phyloP scores from a whole-genome alignment of 2,113 vertebrate species.

The Cebus imitator region DNA sequence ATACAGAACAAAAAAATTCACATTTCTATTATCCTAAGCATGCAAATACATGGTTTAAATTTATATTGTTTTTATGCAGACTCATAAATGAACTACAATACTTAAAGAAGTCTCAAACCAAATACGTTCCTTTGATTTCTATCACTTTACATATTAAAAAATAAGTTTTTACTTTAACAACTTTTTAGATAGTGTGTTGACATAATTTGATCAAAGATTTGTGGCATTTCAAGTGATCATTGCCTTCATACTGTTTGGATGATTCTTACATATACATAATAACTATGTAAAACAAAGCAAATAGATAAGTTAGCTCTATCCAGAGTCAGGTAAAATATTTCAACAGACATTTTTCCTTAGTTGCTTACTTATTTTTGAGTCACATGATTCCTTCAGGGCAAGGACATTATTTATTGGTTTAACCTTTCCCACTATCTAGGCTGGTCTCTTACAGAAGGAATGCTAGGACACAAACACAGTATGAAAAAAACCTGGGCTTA shows the following conservation, averaged over 20 bases:
- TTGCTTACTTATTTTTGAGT: not conserved
- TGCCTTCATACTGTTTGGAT: not conserved
- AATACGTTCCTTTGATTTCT: not conserved
- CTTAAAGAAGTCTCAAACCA: constrained; percentile 35
- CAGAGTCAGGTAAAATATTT: not conserved
- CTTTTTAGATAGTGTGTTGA: not conserved
- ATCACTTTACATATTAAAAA: not conserved
- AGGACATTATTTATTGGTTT: not conserved
- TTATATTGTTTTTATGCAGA: not conserved
- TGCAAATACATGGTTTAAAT: constrained; percentile 26
- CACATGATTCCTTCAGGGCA: not conserved
- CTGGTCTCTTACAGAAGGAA: not conserved
- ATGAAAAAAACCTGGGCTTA: not conserved
- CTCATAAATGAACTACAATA: not conserved
- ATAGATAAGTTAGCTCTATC: not conserved
- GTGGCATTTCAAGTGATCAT: too few relatives aligned
- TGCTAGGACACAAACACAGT: not conserved
- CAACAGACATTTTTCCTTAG: not conserved
- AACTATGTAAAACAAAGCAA: not conserved
- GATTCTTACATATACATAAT: not conserved
- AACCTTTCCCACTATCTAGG: not conserved
- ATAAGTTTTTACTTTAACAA: not conserved
- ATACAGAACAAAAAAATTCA: constrained; percentile 16
- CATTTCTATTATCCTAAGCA: constrained; percentile 41
- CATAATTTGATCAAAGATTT: not conserved